Evolutionary conservation across 1,140 invertebrate species (phyloP).

Genomic region (Drosophila yakuba): DNA sequence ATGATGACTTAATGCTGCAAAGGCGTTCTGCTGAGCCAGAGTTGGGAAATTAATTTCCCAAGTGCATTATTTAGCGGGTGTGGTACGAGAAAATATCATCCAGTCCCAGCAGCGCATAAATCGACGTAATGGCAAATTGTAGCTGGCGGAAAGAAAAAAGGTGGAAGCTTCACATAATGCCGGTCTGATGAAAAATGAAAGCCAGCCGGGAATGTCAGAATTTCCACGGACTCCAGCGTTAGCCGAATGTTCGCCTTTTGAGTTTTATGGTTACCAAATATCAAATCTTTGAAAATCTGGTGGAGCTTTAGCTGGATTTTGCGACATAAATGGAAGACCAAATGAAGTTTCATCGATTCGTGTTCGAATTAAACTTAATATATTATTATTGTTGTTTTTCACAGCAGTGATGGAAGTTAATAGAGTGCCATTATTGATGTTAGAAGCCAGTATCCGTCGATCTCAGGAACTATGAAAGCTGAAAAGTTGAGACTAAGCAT

Average conservation of each 20-base stretch:
- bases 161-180: conserved; percentile 24
- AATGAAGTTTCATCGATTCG: background rate
- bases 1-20: conserved; percentile 44
- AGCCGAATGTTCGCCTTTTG: background rate
- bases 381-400: background rate
- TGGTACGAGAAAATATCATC: conserved; percentile 5
- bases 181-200: conserved; percentile 48
- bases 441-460: too few relatives aligned
- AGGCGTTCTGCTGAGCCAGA: conserved; percentile 15
- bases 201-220: conserved; percentile 32
- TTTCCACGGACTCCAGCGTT: conserved; percentile 14
- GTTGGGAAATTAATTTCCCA: conserved; percentile 70
- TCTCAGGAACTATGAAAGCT: too few relatives aligned
- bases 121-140: conserved; percentile 63
- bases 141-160: conserved; percentile 16
- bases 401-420: too few relatives aligned
- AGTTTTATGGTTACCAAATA: conserved; percentile 30
- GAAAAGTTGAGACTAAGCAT: too few relatives aligned
- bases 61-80: conserved; percentile 64
- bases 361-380: background rate
- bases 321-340: background rate
- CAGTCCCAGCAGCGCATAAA: conserved; percentile 52
- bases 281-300: conserved; percentile 26
- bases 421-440: too few relatives aligned
- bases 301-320: background rate